Base-by-base conservation (phyloP, 2,113 vertebrate species). In the Setophaga petechia region DNA sequence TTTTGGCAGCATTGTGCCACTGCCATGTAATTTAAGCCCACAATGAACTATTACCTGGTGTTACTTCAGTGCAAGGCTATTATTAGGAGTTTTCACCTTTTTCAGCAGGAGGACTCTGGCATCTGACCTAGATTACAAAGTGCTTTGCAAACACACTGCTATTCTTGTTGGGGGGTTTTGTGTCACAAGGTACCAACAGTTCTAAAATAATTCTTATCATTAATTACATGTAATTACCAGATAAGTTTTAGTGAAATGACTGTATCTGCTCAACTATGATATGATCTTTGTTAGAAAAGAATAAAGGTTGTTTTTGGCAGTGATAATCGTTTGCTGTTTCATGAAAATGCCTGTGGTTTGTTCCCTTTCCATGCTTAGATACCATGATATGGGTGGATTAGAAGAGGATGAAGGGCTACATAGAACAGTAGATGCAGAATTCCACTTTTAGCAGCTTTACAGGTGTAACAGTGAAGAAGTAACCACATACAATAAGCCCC, bases 301-400 rank as follows among this genome's bases (percentile, higher is more conserved):
- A 78, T 94, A 94, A 94, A 92, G 86, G 61, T 91, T 97, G 66
- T 68, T 97, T 89, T 95, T 93, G 84, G 80, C 69, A 79, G 20
- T 76, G 66, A 72, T 87, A 78, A 75, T 54, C n/a, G 37, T 75
- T 78, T 94, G 77, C 89, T 95, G 91, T 85, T 84, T 86, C 73
- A 49, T 89, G 91, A 89, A 94, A 95, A 82, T 0, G 0, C 31
- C 21, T 81, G 57, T 75, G 76, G 47, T 81, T 94, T 90, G 39
- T 84, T 93, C 54, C 35, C 41, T 89, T 87, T 92, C 80, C 44
- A 4, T 2, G 15, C 66, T 89, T 37, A 46, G 80, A 84, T 84
- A 27, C 39, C 27, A 9, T 63, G 65, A 79, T 92, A 72, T 3
- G 47, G 39, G 44, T 71, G 44, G 44, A 84, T 81, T 91, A 87